Evolutionary conservation across 2,797 vertebrate genomes (phyloP), one percentile per base, ranked within the genome.

Genomic region (Phoeniculus purpureus): DNA sequence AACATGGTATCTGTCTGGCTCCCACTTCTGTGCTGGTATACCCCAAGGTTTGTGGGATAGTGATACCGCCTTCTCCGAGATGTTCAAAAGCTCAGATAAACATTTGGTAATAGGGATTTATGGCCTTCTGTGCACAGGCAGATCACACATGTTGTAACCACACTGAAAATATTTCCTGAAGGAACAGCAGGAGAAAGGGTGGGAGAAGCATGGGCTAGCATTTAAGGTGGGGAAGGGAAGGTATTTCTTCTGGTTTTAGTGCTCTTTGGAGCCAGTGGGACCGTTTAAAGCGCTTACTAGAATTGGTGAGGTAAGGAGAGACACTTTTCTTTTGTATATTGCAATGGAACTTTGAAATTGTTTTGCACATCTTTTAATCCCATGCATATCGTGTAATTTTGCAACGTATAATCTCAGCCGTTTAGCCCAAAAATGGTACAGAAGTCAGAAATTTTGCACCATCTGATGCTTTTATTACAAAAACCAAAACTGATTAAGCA

Each of bases 81-180:
- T 12, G 51, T 84, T 90, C 85, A 76, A 81, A 88, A 89, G 80
- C 82, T 83, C 13, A 8, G 65, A 40, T 62, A 37, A 89, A 72
- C 56, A 48, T 81, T 83, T 79, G 71, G 74, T 56, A 50, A 48
- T 56, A 34, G 2, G 54, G 79, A 80, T 84, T 71, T 87, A 77
- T 34, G 70, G 64, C 54, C 40, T 29, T 29, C 62, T 67, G 56
- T 3, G 31, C 16, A 6, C 27, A 64, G 56, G 60, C 81, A 70
- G 79, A 77, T 90, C 72, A 4, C 75, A 78, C 52, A 23, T 78
- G 89, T 56, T 88, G 56, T 80, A 91, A 79, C 81, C 73, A 29
- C 79, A 32, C 37, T 50, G 87, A 59, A 81, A 87, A 52, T 78
- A 73, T 79, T 87, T 87, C 78, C 52, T 66, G 71, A 56, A 20